phyloP scores from a whole-genome alignment of 2,113 vertebrate genomes.

The Pelecanoides urinatrix region DNA sequence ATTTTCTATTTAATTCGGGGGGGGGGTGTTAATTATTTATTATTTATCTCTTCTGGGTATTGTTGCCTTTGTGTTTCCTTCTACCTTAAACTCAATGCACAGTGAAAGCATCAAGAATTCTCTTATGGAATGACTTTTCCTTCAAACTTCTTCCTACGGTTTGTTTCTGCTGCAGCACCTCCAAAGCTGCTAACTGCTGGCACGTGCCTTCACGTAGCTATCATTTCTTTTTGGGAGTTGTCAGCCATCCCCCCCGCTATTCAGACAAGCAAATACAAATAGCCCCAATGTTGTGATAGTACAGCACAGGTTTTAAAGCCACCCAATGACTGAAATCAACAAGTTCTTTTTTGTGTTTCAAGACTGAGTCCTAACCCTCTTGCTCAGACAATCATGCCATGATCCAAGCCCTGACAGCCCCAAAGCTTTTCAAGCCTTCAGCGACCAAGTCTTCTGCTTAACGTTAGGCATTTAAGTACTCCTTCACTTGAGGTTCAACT shows the following conservation, averaged over 20 bases:
- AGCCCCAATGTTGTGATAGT: background rate
- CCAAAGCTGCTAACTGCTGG: background rate
- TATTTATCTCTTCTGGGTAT: background rate
- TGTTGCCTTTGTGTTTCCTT: background rate
- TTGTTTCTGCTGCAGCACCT: background rate
- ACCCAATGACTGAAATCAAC: fast-evolving
- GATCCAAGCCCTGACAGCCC: fast-evolving
- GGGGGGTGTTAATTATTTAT: no score
- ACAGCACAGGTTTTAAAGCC: background rate
- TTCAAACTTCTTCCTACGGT: background rate
- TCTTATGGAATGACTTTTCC: no score
- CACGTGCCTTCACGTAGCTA: fast-evolving
- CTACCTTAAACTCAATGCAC: background rate
- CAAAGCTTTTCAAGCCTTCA: background rate
- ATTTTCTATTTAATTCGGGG: background rate
- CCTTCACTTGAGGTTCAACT: background rate
- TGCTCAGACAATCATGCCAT: fast-evolving
- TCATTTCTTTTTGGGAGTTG: no score
- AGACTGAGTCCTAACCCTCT: background rate
- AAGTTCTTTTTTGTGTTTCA: background rate
- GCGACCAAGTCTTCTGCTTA: no score
- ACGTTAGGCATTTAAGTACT: fast-evolving
- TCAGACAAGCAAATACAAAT: background rate
- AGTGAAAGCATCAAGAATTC: background rate
- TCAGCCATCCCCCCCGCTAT: fast-evolving